Base-by-base conservation (phyloP, 1,140 invertebrate species). In the Drosophila miranda region DNA sequence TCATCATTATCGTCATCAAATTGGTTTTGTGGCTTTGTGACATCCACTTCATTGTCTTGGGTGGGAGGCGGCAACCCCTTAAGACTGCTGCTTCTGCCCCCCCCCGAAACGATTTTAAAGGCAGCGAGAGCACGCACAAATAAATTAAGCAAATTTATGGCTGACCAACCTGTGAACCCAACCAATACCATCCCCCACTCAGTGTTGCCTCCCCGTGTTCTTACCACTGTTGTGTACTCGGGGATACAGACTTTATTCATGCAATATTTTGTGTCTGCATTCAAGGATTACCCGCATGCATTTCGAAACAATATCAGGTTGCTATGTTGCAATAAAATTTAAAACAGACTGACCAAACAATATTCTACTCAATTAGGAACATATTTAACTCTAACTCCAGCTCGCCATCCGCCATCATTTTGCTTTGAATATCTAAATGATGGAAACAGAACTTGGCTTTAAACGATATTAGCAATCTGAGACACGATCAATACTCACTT, bases 111-210 rank as follows among this genome's bases (percentile, higher is more conserved):
- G 71, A 83, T 61, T 83, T 83, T 75, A 72, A 75, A 68, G 45
- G 42, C 54, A 26, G 50, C 38, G 43, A 49, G 43, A 64, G n/a
- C 77, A 78, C 74, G 81, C 82, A 86, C 82, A 87, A 69, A 87
- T 86, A 86, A 86, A 86, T 86, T 87, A 87, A 81, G 68, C 82
- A 77, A 86, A 86, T 86, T 86, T 86, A 86, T 86, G 74, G 59
- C 57, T 48, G 28, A 43, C 59, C 69, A 50, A 73, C 41, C 52
- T 55, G 62, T 58, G 46, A 38, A 16, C 50, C 34, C 50, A 9
- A 13, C 67, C 23, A 54, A 26, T 21, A 14, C 68, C 66, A 67
- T 13, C 21, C 30, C 7, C 41, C 23, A 48, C 8, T 3, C 30
- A 7, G 28, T 19, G 19, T 19, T 19, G 23, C 50, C 54, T 68